These are phyloP conservation scores for Sialia sialis DNA, from an alignment of 2,113 vertebrate species.

Conservation along the genomic window DNA sequence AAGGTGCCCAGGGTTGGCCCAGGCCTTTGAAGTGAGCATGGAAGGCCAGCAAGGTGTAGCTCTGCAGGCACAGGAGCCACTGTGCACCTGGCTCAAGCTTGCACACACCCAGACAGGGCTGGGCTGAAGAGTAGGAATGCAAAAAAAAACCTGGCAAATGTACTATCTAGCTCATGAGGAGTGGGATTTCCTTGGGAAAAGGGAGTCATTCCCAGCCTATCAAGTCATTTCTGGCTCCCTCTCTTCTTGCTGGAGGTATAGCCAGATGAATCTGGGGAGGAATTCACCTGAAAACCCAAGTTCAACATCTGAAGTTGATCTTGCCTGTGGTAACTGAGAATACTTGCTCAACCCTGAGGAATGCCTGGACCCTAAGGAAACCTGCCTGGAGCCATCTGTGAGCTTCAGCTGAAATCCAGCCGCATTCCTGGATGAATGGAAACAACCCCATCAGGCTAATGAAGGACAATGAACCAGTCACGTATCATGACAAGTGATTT, in stretches of 20 bases:
- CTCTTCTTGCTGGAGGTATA: neutral
- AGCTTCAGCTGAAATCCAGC: neutral
- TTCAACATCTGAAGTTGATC: neutral
- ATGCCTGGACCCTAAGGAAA: neutral
- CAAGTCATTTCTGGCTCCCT: neutral
- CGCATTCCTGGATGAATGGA: neutral
- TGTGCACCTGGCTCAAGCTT: neutral
- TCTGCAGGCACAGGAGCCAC: neutral
- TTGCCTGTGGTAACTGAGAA: neutral
- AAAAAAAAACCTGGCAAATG: neutral
- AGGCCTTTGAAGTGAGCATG: neutral
- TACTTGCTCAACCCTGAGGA: neutral
- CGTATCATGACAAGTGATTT: neutral
- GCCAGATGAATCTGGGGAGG: neutral
- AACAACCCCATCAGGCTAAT: neutral
- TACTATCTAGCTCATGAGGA: rapidly evolving
- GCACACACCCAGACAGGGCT: neutral
- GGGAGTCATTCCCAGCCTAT: neutral
- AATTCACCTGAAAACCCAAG: neutral
- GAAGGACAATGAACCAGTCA: neutral
- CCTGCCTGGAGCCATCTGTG: neutral
- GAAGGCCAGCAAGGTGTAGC: neutral
- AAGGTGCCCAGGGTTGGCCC: neutral
- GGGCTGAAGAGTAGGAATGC: neutral
- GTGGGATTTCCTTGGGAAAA: neutral